Evolutionary conservation across 1,140 invertebrate species (phyloP).

Genomic region (Brachionus paranguensis): DNA sequence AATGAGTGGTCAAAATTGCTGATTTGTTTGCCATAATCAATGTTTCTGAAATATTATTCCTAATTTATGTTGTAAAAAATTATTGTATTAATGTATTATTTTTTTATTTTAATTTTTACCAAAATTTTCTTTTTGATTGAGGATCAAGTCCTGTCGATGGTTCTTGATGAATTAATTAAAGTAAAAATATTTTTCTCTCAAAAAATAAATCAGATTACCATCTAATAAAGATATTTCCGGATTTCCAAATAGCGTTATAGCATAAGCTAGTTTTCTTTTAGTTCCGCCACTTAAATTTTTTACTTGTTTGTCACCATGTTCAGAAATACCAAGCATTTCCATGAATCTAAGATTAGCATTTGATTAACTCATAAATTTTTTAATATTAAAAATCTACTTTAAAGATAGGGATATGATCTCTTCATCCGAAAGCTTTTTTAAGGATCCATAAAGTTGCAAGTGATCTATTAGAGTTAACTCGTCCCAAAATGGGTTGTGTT

Average conservation of each 20-base stretch:
- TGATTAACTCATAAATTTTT: too few species aligned
- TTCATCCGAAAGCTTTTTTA: slow-evolving; percentile 55
- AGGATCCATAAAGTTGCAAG: slow-evolving; percentile 65
- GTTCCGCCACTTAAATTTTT: slow-evolving; percentile 54
- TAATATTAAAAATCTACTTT: background rate
- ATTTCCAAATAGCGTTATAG: slow-evolving; percentile 54
- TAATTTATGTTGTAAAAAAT: background rate
- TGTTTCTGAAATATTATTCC: slow-evolving; percentile 65
- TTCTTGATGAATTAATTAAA: slow-evolving; percentile 46
- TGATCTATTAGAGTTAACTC: slow-evolving; percentile 73
- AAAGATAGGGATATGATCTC: slow-evolving; percentile 46
- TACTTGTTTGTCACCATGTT: slow-evolving; percentile 62
- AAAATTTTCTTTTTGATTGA: slow-evolving; percentile 54
- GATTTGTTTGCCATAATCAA: slow-evolving; percentile 54
- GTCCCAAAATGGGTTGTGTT: slow-evolving; percentile 70
- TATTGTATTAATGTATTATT: background rate
- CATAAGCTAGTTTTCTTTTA: slow-evolving; percentile 55
- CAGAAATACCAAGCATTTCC: slow-evolving; percentile 69
- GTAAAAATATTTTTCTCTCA: background rate
- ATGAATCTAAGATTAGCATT: slow-evolving; percentile 58
- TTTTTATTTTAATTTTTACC: slow-evolving; percentile 45
- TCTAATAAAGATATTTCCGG: slow-evolving; percentile 55
- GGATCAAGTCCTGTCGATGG: slow-evolving; percentile 58
- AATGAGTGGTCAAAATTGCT: slow-evolving; percentile 49
- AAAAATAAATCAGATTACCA: background rate